A percentile compares a stretch with the other conserved stretches of the same genome.
phyloP scores from a whole-genome alignment of 2,888 invertebrate species.

The Flexamia atlantica region DNA sequence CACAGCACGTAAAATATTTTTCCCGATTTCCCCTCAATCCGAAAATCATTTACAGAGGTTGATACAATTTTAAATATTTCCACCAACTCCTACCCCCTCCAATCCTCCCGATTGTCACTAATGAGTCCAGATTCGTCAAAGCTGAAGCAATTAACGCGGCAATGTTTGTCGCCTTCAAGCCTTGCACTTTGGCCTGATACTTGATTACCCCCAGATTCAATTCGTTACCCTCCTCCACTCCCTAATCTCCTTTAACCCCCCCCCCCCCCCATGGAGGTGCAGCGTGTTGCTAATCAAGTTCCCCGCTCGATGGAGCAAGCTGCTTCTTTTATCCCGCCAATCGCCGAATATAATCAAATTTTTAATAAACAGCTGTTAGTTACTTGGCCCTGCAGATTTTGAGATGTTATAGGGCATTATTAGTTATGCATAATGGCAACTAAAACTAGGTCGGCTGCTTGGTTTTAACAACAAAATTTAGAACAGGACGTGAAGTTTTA shows the following conservation, averaged over 20 bases:
- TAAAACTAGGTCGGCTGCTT: too few relatives aligned
- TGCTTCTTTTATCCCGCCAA: constrained; percentile 21
- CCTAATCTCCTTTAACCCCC: background rate
- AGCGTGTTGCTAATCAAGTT: constrained; percentile 18
- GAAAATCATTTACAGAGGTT: background rate
- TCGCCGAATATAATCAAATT: constrained; percentile 26
- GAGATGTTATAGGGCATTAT: too few relatives aligned
- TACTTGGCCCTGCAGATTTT: too few relatives aligned
- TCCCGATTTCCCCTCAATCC: background rate
- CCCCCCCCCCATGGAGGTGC: background rate
- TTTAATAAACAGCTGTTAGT: constrained; percentile 35
- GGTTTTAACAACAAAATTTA: too few relatives aligned
- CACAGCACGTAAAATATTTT: too few relatives aligned
- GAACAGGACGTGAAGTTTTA: too few relatives aligned
- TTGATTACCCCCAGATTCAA: constrained; percentile 54
- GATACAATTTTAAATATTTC: background rate
- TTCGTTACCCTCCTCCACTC: constrained; percentile 27
- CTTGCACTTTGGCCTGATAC: constrained; percentile 47
- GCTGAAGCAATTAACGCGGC: constrained; percentile 30
- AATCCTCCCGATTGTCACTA: background rate
- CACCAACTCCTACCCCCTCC: background rate
- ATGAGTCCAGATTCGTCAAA: constrained; percentile 45
- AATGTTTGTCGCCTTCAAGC: constrained; percentile 33
- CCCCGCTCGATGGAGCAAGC: constrained; percentile 19
- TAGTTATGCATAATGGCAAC: too few relatives aligned